Conservation (phyloP, 1,140 invertebrate genomes). For the Helicoverpa zea region DNA sequence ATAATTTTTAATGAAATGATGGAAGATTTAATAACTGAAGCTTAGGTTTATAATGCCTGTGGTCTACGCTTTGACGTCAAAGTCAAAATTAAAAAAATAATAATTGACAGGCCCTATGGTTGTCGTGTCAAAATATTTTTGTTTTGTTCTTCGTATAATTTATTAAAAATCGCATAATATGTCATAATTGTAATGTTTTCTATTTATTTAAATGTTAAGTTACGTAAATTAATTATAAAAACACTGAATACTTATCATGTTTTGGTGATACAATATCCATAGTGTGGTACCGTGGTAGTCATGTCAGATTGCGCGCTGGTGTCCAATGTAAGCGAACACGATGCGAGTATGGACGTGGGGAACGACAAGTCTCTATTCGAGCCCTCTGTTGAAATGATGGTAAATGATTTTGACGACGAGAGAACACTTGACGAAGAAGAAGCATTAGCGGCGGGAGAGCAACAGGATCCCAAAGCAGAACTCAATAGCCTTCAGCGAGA, state of each 20-base stretch:
- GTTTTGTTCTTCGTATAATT: slow-evolving; percentile 77
- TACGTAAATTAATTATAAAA: slow-evolving; percentile 57
- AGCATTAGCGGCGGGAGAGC: slow-evolving; percentile 94
- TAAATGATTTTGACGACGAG: slow-evolving; percentile 99
- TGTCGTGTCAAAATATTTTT: slow-evolving; percentile 85
- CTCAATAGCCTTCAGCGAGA: slow-evolving; percentile 95
- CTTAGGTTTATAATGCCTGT: neutral
- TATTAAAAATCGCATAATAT: slow-evolving; percentile 64
- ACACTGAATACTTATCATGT: slow-evolving; percentile 68
- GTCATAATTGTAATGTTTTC: slow-evolving; percentile 67
- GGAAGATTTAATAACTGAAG: no score
- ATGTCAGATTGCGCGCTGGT: slow-evolving; percentile 86
- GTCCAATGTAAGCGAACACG: slow-evolving; percentile 84
- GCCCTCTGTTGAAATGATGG: slow-evolving; percentile 95
- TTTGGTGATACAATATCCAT: slow-evolving; percentile 69
- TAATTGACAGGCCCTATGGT: slow-evolving; percentile 48
- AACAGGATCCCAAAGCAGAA: slow-evolving; percentile 94
- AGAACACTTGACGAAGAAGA: slow-evolving; percentile 98
- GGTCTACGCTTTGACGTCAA: neutral
- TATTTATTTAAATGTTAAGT: slow-evolving; percentile 62
- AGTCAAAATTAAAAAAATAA: neutral
- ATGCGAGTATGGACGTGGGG: slow-evolving; percentile 86
- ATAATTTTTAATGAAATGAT: no score
- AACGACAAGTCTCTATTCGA: slow-evolving; percentile 88
- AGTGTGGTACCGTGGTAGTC: slow-evolving; percentile 74